These are phyloP conservation scores for Pelvicachromis taeniatus DNA, from an alignment of 2,113 vertebrate species.

Conservation along the genomic window DNA sequence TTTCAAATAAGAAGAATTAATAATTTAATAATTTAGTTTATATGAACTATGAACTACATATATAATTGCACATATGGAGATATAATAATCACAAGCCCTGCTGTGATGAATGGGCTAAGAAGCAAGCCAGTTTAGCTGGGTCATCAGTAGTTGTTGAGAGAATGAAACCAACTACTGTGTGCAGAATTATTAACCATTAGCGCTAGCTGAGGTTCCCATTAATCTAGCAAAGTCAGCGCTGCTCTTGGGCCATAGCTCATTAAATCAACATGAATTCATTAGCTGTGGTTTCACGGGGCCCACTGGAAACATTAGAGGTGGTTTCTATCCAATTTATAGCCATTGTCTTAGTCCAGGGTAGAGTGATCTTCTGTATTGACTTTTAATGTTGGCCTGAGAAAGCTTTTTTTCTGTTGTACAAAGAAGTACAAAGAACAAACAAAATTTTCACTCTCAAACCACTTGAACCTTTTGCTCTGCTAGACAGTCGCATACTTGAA, in stretches of 20 bases:
- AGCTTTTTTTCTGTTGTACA: neutral
- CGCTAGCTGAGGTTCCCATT: slow-evolving; percentile 2
- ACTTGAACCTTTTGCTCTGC: neutral
- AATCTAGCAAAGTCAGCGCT: slow-evolving; percentile 32
- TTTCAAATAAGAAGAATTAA: neutral
- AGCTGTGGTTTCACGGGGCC: neutral
- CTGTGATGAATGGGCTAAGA: neutral
- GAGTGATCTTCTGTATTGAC: neutral
- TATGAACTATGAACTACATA: neutral
- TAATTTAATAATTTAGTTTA: neutral
- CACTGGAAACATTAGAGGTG: neutral
- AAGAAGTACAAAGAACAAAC: neutral
- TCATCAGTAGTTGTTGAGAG: neutral
- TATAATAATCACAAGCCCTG: neutral
- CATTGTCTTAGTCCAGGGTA: neutral
- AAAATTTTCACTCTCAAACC: neutral
- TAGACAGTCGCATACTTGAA: neutral
- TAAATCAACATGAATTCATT: slow-evolving; percentile 51
- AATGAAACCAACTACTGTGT: neutral
- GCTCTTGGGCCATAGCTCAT: slow-evolving; percentile 5
- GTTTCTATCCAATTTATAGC: neutral
- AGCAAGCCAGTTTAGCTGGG: neutral
- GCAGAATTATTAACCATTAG: slow-evolving; percentile 50
- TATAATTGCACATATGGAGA: neutral
- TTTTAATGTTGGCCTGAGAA: neutral